Evolutionary conservation across 2,797 vertebrate species (phyloP), one percentile per base, ranked within the genome.

Genomic region (Chaetophractus vellerosus): DNA sequence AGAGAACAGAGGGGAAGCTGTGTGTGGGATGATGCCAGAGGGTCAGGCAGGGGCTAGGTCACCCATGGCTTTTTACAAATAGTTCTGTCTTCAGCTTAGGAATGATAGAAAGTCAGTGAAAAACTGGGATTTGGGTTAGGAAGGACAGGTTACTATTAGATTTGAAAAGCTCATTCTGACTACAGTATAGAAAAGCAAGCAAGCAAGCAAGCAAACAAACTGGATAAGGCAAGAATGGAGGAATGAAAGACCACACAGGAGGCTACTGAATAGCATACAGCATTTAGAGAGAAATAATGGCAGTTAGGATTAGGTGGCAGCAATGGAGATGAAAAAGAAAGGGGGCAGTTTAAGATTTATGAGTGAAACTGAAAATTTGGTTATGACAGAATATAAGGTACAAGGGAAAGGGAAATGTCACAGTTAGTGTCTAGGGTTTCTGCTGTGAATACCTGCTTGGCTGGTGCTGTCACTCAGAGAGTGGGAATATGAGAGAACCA

Each of bases 91-190:
- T 93, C 33, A 85, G 41, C 11, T 82, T 61, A 83, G 33, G 28
- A 91, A 41, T 88, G 59, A 78, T 3, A 96, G 55, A 50, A 88
- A 95, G 28, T 84, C 76, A 90, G 57, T 95, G 45, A 64, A 78
- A 80, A 87, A 26, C 18, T 21, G 50, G 36, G 9, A 23, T 9
- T 52, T 5, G 52, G 6, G 28, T 69, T 23, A 79, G 26, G 24
- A 93, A 91, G 31, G 33, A 33, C 2, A 87, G 55, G 14, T 16
- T 91, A 38, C 72, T n/a, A 72, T 72, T 55, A 93, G 28, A 83
- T 57, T 4, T 87, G 31, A 81, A 88, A 87, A 95, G 63, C 88
- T 52, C n/a, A 80, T 38, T 93, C 16, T 78, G 71, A 84, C 26
- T 83, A 78, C 1, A 71, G 9, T 66, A 19, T 5, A 28, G 16